phyloP scores from a whole-genome alignment of 2,888 invertebrate genomes.

The Poecilobothrus nobilitatus region DNA sequence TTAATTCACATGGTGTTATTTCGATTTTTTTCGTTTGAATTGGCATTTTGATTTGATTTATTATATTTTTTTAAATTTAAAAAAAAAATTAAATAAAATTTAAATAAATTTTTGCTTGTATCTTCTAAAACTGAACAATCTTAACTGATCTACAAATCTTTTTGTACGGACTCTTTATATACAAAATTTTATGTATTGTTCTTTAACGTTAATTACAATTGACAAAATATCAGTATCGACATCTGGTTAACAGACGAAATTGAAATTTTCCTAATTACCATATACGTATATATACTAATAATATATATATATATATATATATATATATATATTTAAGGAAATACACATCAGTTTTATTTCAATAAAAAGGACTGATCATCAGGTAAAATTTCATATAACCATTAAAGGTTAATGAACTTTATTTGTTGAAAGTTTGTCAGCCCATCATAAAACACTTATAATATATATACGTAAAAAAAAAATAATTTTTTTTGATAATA shows the following conservation, averaged over 20 bases:
- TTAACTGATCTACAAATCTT: not conserved
- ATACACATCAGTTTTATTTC: too few species aligned
- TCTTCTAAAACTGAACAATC: not conserved
- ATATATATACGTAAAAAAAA: too few species aligned
- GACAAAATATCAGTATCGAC: not conserved
- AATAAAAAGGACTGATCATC: too few species aligned
- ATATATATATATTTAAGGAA: too few species aligned
- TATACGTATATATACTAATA: not conserved
- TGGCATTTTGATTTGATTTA: not conserved
- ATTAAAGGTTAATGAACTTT: too few species aligned
- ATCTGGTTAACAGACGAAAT: not conserved
- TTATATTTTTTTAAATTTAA: not conserved
- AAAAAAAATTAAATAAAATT: too few species aligned
- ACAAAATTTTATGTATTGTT: not conserved
- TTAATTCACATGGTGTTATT: not conserved
- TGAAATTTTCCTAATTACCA: not conserved
- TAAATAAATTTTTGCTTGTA: too few species aligned
- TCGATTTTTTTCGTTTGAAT: not conserved
- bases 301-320: too few species aligned
- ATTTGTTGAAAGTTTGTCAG: too few species aligned
- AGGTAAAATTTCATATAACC: too few species aligned
- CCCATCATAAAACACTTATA: too few species aligned
- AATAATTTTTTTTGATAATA: too few species aligned
- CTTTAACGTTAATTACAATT: not conserved
- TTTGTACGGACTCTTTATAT: not conserved